Base-by-base conservation (phyloP, 1,140 invertebrate genomes). In the Drosophila tsacasi region DNA sequence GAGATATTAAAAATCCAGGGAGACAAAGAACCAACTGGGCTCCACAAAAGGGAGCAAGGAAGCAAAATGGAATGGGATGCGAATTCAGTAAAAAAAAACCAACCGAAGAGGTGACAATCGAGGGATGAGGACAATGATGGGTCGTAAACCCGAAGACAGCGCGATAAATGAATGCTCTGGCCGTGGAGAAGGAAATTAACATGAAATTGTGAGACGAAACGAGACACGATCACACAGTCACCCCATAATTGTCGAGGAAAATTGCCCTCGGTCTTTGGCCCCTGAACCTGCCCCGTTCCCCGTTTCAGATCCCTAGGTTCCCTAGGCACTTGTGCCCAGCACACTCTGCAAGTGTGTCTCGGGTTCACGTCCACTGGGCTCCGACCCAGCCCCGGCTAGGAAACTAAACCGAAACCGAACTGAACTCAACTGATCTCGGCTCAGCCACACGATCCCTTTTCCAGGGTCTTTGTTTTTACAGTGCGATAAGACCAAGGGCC, bases 321-420 rank as follows among this genome's bases (percentile, higher is more conserved):
- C 32, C 60, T 25, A 19, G 47, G 55, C 79, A 90, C 85, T 90
- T 90, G 85, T 89, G 85, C 85, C 76, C 61, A 85, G 85, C 85
- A 90, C 85, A 90, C 85, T 90, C 85, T 90, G 78, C 85, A 89
- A 89, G 85, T 89, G 85, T 90, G 85, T 66, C 80, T 67, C 69
- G 83, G 79, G 83, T 87, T 89, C 80, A 89, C 81, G 83, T 86
- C 80, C 79, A 87, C 80, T 80, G 83, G 69, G 68, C 17, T 30
- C 58, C 35, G 21, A 27, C 9, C 42, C 42, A 21, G 40, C 40
- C 40, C n/a, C 40, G 40, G n/a, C 54, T 42, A 55, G 17, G 15
- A 5, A 72, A 32, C 52, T 32, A 27, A 71, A 60, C 40, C 44
- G 55, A 72, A 64, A 37, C 23, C 30, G 37, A 15, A 17, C 40